Evolutionary conservation across 2,888 invertebrate genomes (phyloP), one percentile per base, ranked within the genome.

Genomic region (Lithophane semibrunnea): DNA sequence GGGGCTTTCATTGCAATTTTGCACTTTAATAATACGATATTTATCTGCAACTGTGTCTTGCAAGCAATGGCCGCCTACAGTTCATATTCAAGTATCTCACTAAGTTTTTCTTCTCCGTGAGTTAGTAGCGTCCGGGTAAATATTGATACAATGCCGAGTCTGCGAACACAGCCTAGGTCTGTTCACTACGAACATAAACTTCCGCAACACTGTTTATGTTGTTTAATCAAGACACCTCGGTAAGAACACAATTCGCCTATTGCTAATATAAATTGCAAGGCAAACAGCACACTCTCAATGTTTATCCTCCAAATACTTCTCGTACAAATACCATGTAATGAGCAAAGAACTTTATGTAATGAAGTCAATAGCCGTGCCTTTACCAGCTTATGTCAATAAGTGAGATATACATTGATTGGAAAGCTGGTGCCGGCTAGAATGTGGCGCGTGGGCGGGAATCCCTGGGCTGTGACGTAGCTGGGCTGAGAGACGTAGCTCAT

Each of bases 271-370:
- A 64, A 60, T 69, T 64, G 78, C 52, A 78, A 54, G 37, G 3
- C 42, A 84, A 79, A 81, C 73, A 68, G 69, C 65, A 80, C 79
- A 66, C 82, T 75, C 75, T 49, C 24, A 68, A 79, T 73, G 24
- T 73, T 64, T 56, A 60, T 52, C n/a, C 37, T 65, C 18, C 18
- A 49, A 42, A n/a, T 42, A 68, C 3, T 58, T 68, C 7, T 37
- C 58, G 16, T 21, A 60, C 80, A 79, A 72, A 83, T 29, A 24
- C 9, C 21, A 49, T n/a, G 73, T 79, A 83, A 73, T 73, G 52
- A 68, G 67, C 37, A 18, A 54, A 74, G 37, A 37, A 1, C 21
- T 10, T 85, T 85, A 77, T 47, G 60, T 65, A 81, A 85, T 61
- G n/a, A 44, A 66, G 64, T 73, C 37, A 66, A 63, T 24, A 73